Percentiles rank a stretch among this genome's conserved stretches.
Conservation (phyloP, 2,113 vertebrate species). For the Rhinoptilus africanus region DNA sequence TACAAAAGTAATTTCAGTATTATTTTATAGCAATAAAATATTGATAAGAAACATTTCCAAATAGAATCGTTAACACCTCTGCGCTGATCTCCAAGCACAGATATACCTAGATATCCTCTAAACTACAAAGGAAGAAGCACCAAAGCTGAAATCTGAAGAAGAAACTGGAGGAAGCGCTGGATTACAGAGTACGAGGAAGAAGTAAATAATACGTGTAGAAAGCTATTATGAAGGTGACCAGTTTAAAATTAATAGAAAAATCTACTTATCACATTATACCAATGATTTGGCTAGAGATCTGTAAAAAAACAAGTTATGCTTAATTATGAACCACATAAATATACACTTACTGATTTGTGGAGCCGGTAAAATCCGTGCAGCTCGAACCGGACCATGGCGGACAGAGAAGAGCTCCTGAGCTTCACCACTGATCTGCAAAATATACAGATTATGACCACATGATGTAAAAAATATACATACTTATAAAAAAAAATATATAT, state of each 20-base stretch:
- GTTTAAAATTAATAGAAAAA: background rate
- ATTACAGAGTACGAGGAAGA: background rate
- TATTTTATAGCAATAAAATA: background rate
- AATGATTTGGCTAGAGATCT: background rate
- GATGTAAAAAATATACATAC: rapidly evolving
- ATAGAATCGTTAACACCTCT: background rate
- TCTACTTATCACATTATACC: background rate
- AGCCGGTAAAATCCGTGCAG: constrained; percentile 89
- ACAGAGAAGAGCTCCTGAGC: constrained; percentile 98
- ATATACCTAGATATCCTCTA: background rate
- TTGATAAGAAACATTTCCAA: background rate
- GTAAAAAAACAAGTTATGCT: rapidly evolving
- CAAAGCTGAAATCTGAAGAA: background rate
- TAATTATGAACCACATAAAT: rapidly evolving
- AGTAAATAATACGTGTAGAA: background rate
- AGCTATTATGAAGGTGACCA: background rate
- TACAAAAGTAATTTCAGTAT: background rate
- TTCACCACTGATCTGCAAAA: constrained; percentile 88
- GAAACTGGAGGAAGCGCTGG: background rate
- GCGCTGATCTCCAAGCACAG: background rate
- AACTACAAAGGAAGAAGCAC: background rate
- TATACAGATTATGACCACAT: background rate
- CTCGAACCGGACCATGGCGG: constrained; percentile 89
- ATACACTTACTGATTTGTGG: constrained; percentile 87
- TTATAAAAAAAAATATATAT: rapidly evolving